Evolutionary conservation across 2,113 vertebrate species (phyloP), one percentile per base, ranked within the genome.

Genomic region (Ochotona curzoniae): DNA sequence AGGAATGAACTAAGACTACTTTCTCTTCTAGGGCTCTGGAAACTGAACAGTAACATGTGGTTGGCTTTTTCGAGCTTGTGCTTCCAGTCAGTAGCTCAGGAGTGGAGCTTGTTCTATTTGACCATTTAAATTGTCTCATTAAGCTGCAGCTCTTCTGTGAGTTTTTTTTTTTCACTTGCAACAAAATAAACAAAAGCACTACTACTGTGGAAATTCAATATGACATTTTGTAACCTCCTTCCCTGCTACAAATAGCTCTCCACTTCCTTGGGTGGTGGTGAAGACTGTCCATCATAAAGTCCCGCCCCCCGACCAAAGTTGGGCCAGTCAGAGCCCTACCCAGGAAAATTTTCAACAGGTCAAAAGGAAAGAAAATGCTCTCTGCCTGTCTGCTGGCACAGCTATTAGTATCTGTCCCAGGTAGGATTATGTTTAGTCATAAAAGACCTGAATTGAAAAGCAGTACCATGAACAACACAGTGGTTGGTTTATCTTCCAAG

Each of bases 51-150:
- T 73, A 26, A 26, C 54, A 71, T 90, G 28, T 25, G 32, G 74
- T 61, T 7, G 71, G 23, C 38, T 82, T 85, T 95, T 75, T 86
- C 92, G 32, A n/a, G 70, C 85, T 90, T 78, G 8, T 64, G 17
- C 86, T 96, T 91, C 69, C 80, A 38, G 7, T 80, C 64, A 60
- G 74, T 20, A 76, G 67, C 69, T 93, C 35, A 35, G 32, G 32
- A 75, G 66, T n/a, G 28, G 49, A 49, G 23, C 75, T 63, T 75
- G n/a, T 63, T 82, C 86, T 93, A 1, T 79, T 73, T 61, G 30
- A 76, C 81, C 81, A 89, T 81, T 20, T 25, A 66, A 93, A 93
- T 47, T 8, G 23, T 93, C 79, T 83, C 87, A 90, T 93, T 95
- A 83, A 75, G 74, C 57, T 78, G 49, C 49, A 91, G 83, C 28